A percentile compares a stretch with the other conserved stretches of the same genome.
Conservation (phyloP, 1,140 invertebrate species). For the Cydia amplana region DNA sequence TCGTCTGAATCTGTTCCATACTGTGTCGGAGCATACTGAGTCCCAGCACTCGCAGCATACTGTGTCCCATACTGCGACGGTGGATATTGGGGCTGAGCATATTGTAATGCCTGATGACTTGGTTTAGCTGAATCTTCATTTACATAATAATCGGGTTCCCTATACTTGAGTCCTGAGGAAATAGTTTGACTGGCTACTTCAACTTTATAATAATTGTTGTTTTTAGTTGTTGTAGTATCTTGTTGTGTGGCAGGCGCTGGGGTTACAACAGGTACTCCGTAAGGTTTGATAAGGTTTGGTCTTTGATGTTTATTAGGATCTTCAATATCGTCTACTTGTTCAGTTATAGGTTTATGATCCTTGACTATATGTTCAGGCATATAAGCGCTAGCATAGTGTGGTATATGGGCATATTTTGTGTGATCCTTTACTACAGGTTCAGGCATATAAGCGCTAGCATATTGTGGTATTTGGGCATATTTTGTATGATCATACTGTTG, state of each 20-base stretch:
- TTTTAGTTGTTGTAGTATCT: slow-evolving; percentile 56
- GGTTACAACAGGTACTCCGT: slow-evolving; percentile 37
- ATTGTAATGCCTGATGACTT: slow-evolving; percentile 34
- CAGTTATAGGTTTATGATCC: slow-evolving; percentile 72
- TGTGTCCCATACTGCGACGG: neutral
- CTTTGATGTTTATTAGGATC: slow-evolving; percentile 51
- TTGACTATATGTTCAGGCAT: slow-evolving; percentile 42
- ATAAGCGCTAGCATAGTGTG: slow-evolving; percentile 48
- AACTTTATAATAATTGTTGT: slow-evolving; percentile 67
- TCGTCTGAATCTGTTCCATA: slow-evolving; percentile 21
- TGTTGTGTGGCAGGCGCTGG: slow-evolving; percentile 38
- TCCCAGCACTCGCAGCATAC: neutral
- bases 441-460: slow-evolving; percentile 46
- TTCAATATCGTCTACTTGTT: slow-evolving; percentile 71
- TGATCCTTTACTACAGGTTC: slow-evolving; percentile 44
- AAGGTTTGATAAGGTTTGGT: slow-evolving; percentile 38
- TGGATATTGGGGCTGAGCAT: slow-evolving; percentile 17
- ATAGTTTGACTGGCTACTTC: slow-evolving; percentile 66
- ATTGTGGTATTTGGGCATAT: slow-evolving; percentile 47
- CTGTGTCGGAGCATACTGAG: neutral
- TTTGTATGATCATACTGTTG: slow-evolving; percentile 44
- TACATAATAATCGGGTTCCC: slow-evolving; percentile 35
- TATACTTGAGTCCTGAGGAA: slow-evolving; percentile 43
- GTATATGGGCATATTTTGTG: slow-evolving; percentile 45
- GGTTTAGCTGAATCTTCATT: slow-evolving; percentile 30